Base-by-base conservation (phyloP, 1,140 invertebrate genomes). In the Apis florea region DNA sequence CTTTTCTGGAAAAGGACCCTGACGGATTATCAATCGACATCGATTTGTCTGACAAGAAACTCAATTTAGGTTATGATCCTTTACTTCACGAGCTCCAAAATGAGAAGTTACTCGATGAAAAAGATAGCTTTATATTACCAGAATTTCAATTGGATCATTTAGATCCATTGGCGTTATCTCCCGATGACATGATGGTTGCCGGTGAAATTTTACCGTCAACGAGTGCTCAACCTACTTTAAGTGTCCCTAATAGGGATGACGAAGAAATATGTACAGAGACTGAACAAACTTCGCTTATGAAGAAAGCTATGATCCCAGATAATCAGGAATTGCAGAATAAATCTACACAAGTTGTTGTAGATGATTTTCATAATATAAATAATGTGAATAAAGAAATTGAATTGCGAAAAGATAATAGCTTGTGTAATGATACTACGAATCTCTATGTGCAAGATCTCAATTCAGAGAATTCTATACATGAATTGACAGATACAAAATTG, bases 71-170 rank as follows among this genome's bases (percentile, higher is more conserved):
- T 49, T 92, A 91, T 31, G 92, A 93, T 82, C 88, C 90, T 8
- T 86, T 92, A 53, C 84, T 92, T 0, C 88, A 89, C 15, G 92
- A 93, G 54, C 31, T 94, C 11, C 89, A 91, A 17, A 89, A 74
- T 66, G 92, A 93, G 13, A 93, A 92, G 47, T 66, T 92, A 17
- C 84, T 92, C 1, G 83, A 90, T 66, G 90, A 91, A 49, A 93
- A 92, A 47, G 90, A 92, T 63, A 89, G 84, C 24, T 93, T 92
- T 31, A 91, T 90, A 79, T 54, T 93, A 17, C 89, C 93, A 0
- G 92, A 93, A 47, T 92, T 93, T 24, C 90, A 90, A n/a, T 73
- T 93, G 53, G 92, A 93, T 79, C 89, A 93, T 81, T 74, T 93
- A 26, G 92, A 93, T 83, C 87, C 90, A 1, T 47, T 93, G 17